These are phyloP conservation scores for Babylonia areolata DNA, from an alignment of 1,140 invertebrate genomes.

Conservation along the genomic window DNA sequence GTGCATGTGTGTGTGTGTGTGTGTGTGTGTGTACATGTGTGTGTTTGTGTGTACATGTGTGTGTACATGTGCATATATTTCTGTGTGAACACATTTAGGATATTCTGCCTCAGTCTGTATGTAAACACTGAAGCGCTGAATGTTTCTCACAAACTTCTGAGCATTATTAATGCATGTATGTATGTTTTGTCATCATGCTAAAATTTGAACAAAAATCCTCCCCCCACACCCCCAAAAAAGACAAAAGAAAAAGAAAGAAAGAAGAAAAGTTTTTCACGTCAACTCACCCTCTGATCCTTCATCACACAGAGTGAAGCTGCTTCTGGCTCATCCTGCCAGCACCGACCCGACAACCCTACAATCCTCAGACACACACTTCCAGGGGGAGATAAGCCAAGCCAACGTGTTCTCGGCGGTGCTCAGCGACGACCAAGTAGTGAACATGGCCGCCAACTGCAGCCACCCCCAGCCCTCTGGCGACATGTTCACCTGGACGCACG, in stretches of 20 bases:
- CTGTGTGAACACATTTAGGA: background rate
- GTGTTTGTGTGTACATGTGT: background rate
- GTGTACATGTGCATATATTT: slow-evolving; percentile 6
- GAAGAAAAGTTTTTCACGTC: too few species aligned
- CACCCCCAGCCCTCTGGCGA: slow-evolving; percentile 34
- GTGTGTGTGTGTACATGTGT: background rate
- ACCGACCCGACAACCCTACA: too few species aligned
- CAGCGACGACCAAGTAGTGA: slow-evolving; percentile 35
- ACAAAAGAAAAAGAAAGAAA: too few species aligned
- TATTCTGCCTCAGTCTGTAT: background rate
- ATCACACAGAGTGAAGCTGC: slow-evolving; percentile 40
- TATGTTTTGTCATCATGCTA: background rate
- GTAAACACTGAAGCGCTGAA: too few species aligned
- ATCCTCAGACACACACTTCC: slow-evolving; percentile 40
- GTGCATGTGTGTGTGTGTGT: too few species aligned
- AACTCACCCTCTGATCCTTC: background rate
- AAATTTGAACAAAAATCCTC: too few species aligned
- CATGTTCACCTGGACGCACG: slow-evolving; percentile 50
- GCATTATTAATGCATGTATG: background rate
- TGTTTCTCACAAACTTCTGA: too few species aligned
- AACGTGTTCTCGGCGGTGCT: slow-evolving; percentile 53
- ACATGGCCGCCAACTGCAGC: slow-evolving; percentile 49
- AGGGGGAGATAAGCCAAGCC: slow-evolving; percentile 55
- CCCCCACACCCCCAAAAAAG: too few species aligned
- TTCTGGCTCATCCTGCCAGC: slow-evolving; percentile 42